Evolutionary conservation across 2,113 vertebrate genomes (phyloP).

Genomic region (Entelurus aequoreus): DNA sequence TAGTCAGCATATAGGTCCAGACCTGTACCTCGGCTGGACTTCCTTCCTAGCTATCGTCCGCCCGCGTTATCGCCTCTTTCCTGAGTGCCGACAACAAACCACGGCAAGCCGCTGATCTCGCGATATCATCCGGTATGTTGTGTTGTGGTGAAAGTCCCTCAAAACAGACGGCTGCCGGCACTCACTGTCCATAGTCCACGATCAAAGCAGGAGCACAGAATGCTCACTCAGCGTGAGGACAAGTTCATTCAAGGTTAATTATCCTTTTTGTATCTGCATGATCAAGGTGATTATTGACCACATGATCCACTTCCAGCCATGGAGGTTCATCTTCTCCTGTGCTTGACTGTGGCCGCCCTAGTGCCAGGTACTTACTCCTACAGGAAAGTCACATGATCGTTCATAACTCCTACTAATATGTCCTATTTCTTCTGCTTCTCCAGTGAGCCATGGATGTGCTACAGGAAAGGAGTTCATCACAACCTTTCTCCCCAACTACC

Average conservation of each 20-base stretch:
- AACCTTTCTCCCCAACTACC: constrained; percentile 19
- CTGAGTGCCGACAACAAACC: too few species aligned
- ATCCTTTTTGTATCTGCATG: neutral
- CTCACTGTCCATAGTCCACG: too few species aligned
- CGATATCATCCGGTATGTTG: too few species aligned
- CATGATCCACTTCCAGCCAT: constrained; percentile 1
- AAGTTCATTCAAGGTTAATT: neutral
- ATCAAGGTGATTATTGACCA: neutral
- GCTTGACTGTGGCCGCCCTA: neutral
- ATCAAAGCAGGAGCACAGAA: too few species aligned
- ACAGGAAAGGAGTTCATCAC: constrained; percentile 34
- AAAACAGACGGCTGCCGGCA: too few species aligned
- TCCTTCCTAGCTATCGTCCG: too few species aligned
- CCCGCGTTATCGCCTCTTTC: too few species aligned
- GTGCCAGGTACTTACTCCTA: neutral
- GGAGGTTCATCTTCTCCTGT: neutral
- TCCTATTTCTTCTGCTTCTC: neutral
- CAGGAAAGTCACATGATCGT: neutral
- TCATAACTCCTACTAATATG: neutral
- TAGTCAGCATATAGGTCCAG: too few species aligned
- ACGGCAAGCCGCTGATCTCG: too few species aligned
- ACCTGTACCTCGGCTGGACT: too few species aligned
- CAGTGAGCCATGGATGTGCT: constrained; percentile 17
- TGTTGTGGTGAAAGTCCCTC: too few species aligned
- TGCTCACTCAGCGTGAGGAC: too few species aligned